Evolutionary conservation across 2,113 vertebrate genomes (phyloP), one percentile per base, ranked within the genome.

Genomic region (Sylvilagus bachmani): DNA sequence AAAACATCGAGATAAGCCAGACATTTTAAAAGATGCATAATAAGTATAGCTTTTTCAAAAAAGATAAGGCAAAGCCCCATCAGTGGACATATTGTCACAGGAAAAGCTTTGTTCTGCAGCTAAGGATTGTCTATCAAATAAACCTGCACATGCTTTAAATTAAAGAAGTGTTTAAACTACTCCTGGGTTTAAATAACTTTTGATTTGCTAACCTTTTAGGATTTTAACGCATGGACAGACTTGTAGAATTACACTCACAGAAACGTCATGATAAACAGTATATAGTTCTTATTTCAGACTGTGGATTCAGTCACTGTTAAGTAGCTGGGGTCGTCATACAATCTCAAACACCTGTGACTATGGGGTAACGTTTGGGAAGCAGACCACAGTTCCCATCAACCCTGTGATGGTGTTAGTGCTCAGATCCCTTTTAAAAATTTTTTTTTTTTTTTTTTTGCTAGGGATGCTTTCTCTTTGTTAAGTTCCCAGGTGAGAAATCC

Each of bases 1-100:
- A 89, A 93, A 31, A 80, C 55, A 79, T 24, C 86, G 29, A 93
- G 5, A 75, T 4, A 95, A 94, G 93, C 33, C 55, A 33, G 19
- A 90, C 69, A 58, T 62, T 88, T 92, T 83, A 6, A 69, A 94
- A 66, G 64, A 31, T 11, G 2, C 0, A 24, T 31, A 92, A 17
- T 53, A 51, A 82, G 10, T 81, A 38, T 82, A 14, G 5, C 12
- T 77, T 85, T 77, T 79, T 96, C 33, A 84, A 81, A 24, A 69
- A 89, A 70, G 10, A 74, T 75, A 2, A 77, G n/a, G 6, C 31
- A 78, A 3, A 96, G 71, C 24, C 87, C 3, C 55, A 77, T 62
- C 2, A 83, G 10, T 33, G 2, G 13, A 16, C 6, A 86, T 62
- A 78, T 9, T 27, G 4, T 90, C n/a, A 53, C 1, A 83, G 11